A percentile compares a stretch with the other conserved stretches of the same genome.
phyloP scores from a whole-genome alignment of 2,888 invertebrate species.

The Hoplodrina blanda region DNA sequence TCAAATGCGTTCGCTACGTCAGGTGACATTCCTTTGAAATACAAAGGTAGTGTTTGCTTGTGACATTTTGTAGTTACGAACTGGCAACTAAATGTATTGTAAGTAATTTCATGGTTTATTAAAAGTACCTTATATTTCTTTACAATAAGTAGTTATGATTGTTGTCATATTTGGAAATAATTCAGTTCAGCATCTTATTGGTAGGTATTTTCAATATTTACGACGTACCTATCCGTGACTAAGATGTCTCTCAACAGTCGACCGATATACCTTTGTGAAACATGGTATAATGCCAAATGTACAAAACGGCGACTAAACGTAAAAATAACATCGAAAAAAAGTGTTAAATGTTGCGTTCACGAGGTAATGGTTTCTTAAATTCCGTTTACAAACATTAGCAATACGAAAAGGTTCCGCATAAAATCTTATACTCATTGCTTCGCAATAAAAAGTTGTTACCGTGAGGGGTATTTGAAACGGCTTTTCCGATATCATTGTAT shows the following conservation, averaged over 20 bases:
- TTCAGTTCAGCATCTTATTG: no score
- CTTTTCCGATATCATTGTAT: slow-evolving; percentile 40
- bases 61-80: slow-evolving; percentile 2
- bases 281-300: slow-evolving; percentile 12
- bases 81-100: slow-evolving; percentile 15
- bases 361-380: slow-evolving; percentile 49
- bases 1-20: slow-evolving; percentile 8
- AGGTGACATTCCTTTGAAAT: slow-evolving; percentile 17
- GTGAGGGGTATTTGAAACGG: slow-evolving; percentile 22
- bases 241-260: no score
- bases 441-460: slow-evolving; percentile 41
- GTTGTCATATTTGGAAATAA: neutral
- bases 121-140: neutral
- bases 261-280: neutral
- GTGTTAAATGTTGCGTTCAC: slow-evolving; percentile 43
- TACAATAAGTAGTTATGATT: neutral
- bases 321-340: slow-evolving; percentile 41
- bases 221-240: neutral
- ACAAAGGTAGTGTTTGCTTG: slow-evolving; percentile 7
- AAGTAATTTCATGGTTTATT: slow-evolving; percentile 1
- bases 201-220: no score
- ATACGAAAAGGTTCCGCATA: slow-evolving; percentile 38
- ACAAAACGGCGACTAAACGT: slow-evolving; percentile 4
- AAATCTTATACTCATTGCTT: slow-evolving; percentile 44
- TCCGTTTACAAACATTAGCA: slow-evolving; percentile 45